Percentiles rank a stretch among this genome's conserved stretches.
Evolutionary conservation across 1,140 invertebrate genomes (phyloP).

Genomic region (Sogatella furcifera): DNA sequence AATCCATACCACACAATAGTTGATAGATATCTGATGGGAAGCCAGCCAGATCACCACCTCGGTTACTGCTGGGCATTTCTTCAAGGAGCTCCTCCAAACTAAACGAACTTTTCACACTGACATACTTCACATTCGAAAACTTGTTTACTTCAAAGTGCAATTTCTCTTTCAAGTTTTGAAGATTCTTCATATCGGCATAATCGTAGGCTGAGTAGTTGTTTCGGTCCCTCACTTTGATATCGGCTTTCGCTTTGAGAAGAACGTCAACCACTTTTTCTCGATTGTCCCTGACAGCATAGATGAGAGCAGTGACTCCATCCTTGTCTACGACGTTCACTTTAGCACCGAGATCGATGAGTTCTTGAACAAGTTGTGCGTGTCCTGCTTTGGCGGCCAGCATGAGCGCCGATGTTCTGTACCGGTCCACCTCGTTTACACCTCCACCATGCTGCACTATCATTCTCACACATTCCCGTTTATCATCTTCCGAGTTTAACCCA

Average conservation of each 20-base stretch:
- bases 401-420: too few relatives aligned
- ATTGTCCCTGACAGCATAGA: constrained; percentile 36
- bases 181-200: constrained; percentile 33
- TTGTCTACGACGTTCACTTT: constrained; percentile 33
- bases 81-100: constrained; percentile 29
- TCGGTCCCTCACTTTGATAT: constrained; percentile 30
- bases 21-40: constrained; percentile 34
- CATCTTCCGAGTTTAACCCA: too few relatives aligned
- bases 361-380: too few relatives aligned
- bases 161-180: constrained; percentile 21
- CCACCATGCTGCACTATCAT: constrained; percentile 2
- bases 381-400: too few relatives aligned
- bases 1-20: constrained; percentile 31
- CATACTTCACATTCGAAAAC: neutral
- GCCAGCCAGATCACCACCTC: constrained; percentile 20
- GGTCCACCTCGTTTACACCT: neutral
- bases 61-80: constrained; percentile 28
- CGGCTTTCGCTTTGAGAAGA: constrained; percentile 31
- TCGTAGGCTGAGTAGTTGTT: constrained; percentile 34
- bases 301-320: constrained; percentile 35
- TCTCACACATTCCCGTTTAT: too few relatives aligned
- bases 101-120: constrained; percentile 23
- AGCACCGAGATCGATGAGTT: constrained; percentile 6
- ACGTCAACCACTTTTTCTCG: constrained; percentile 32
- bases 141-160: constrained; percentile 10